A percentile compares a stretch with the other conserved stretches of the same genome.
These are phyloP conservation scores for Microcebus murinus DNA, from an alignment of 2,113 vertebrate species.

Conservation along the genomic window DNA sequence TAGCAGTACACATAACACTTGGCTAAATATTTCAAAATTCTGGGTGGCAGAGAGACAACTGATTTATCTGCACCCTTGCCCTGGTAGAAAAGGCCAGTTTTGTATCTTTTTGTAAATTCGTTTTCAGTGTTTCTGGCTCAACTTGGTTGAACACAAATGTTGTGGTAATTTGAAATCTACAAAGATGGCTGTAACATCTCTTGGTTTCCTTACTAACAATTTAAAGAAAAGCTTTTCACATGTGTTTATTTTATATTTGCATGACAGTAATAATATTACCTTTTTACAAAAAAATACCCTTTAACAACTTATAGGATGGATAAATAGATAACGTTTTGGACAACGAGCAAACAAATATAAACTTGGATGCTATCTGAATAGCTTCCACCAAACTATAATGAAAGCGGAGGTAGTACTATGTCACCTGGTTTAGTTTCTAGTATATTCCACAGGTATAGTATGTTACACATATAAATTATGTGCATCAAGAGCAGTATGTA, in stretches of 20 bases:
- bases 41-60: no score
- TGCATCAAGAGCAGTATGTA: no score
- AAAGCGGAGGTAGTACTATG: neutral
- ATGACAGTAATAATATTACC: neutral
- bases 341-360: neutral
- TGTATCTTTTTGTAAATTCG: no score
- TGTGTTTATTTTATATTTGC: no score
- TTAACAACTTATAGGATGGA: neutral
- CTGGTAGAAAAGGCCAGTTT: no score
- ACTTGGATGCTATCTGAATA: neutral
- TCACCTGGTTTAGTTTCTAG: neutral
- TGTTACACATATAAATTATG: neutral
- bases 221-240: neutral
- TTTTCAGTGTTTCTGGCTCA: no score
- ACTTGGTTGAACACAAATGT: no score
- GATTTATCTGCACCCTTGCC: no score
- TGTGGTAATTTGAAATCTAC: no score
- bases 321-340: neutral
- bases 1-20: no score
- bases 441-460: neutral
- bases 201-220: no score
- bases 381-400: neutral
- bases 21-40: no score
- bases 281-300: neutral
- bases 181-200: neutral